Conservation (phyloP, 1,140 invertebrate genomes). For the Microplitis demolitor region DNA sequence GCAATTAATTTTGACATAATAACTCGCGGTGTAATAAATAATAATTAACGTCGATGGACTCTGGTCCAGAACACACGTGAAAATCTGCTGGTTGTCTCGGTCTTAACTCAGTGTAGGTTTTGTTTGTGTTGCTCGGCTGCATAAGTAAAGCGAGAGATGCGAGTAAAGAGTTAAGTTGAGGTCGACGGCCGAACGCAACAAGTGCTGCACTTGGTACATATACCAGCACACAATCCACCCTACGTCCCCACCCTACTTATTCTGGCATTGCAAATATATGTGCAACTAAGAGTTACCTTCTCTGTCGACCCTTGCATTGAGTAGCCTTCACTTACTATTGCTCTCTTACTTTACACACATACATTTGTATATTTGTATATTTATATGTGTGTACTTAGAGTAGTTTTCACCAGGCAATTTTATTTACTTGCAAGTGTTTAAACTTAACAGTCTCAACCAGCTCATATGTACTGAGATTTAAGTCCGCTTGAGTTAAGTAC, state of each 20-base stretch:
- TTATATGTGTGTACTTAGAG: too few relatives aligned
- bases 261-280: constrained; percentile 18
- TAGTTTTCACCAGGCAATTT: too few relatives aligned
- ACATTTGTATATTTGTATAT: not conserved
- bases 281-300: not conserved
- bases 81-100: too few relatives aligned
- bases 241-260: constrained; percentile 20
- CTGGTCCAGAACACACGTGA: too few relatives aligned
- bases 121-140: not conserved
- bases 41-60: too few relatives aligned
- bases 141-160: constrained; percentile 25
- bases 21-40: too few relatives aligned
- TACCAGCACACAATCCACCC: constrained; percentile 26
- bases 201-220: constrained; percentile 52
- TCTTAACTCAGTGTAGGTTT: too few relatives aligned
- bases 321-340: not conserved
- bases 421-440: too few relatives aligned
- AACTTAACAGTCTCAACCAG: too few relatives aligned
- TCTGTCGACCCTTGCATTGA: not conserved
- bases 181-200: constrained; percentile 59
- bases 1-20: too few relatives aligned
- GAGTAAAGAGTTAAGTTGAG: constrained; percentile 50
- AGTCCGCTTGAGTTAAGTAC: too few relatives aligned
- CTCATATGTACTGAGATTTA: too few relatives aligned
- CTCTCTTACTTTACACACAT: not conserved